phyloP scores from a whole-genome alignment of 2,797 vertebrate genomes.

The Diceros bicornis region DNA sequence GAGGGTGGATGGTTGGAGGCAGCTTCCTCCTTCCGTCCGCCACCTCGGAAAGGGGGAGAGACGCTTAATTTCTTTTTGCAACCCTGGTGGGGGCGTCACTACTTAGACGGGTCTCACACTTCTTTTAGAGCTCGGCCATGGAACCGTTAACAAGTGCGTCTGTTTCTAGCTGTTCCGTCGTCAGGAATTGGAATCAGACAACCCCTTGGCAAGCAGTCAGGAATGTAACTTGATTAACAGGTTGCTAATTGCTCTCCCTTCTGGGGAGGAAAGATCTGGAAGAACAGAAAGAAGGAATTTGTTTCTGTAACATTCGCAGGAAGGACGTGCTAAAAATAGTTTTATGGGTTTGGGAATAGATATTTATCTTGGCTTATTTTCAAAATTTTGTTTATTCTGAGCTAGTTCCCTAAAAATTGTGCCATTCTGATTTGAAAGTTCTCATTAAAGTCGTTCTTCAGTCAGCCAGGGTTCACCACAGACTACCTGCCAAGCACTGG shows the following conservation, averaged over 20 bases:
- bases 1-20: background rate
- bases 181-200: slow-evolving; percentile 11
- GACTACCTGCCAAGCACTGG: background rate
- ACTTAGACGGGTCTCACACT: background rate
- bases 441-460: slow-evolving; percentile 23
- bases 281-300: slow-evolving; percentile 76
- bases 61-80: background rate
- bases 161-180: background rate
- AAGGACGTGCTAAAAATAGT: slow-evolving; percentile 81
- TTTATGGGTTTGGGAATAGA: slow-evolving; percentile 76
- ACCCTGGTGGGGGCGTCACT: background rate
- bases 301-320: slow-evolving; percentile 78
- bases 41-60: background rate
- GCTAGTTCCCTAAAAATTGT: slow-evolving; percentile 70
- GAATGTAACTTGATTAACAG: slow-evolving; percentile 72
- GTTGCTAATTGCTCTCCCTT: slow-evolving; percentile 67
- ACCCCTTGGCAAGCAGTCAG: slow-evolving; percentile 15
- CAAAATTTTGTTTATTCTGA: slow-evolving; percentile 78
- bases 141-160: background rate
- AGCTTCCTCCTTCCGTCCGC: background rate
- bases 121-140: background rate
- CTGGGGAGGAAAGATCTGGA: slow-evolving; percentile 60
- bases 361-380: slow-evolving; percentile 80
- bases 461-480: background rate
- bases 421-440: slow-evolving; percentile 55